phyloP scores from a whole-genome alignment of 2,797 vertebrate species.

The Malacoraja senta region DNA sequence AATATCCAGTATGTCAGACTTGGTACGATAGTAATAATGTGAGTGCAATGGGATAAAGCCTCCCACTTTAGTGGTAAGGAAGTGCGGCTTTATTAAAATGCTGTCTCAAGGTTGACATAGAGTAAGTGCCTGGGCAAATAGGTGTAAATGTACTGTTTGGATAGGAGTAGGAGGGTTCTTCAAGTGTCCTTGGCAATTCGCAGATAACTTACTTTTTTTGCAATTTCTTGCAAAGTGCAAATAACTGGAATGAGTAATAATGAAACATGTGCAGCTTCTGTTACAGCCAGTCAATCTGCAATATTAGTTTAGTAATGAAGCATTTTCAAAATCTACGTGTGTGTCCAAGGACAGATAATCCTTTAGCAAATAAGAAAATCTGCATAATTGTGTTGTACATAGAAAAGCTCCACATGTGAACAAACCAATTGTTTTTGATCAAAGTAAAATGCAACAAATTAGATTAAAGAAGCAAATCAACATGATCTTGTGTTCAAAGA shows the following conservation, averaged over 20 bases:
- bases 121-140: neutral
- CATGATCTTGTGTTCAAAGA: constrained; percentile 3
- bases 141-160: neutral
- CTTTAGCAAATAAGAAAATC: neutral
- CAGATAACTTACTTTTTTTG: neutral
- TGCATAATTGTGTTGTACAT: neutral
- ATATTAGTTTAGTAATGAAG: neutral
- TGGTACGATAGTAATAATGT: too few relatives aligned
- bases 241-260: neutral
- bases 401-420: neutral
- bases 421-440: neutral
- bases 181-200: neutral
- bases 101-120: neutral
- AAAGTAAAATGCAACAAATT: constrained; percentile 6
- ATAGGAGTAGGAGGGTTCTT: neutral
- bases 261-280: neutral
- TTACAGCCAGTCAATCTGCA: neutral
- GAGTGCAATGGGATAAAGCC: neutral
- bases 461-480: neutral
- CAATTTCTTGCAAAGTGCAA: neutral
- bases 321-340: neutral
- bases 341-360: neutral
- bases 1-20: neutral
- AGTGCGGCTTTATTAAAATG: neutral
- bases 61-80: neutral